A percentile compares a stretch with the other conserved stretches of the same genome.
Evolutionary conservation across 2,113 vertebrate genomes (phyloP).

Genomic region (Notiomystis cincta): DNA sequence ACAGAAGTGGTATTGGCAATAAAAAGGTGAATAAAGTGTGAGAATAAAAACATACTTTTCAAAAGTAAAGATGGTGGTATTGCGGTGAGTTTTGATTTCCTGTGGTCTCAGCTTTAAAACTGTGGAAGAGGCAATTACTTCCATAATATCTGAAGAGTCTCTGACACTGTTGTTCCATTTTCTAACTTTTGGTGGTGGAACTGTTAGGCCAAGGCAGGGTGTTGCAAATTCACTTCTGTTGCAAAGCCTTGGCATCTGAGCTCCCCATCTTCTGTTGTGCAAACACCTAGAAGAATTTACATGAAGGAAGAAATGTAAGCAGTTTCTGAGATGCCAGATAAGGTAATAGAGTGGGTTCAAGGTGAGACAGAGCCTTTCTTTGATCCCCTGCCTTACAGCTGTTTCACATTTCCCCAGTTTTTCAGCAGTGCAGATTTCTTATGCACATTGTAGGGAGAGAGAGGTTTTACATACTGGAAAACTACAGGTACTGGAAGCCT

Average conservation of each 20-base stretch:
- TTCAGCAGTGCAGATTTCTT: not conserved
- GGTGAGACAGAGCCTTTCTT: not conserved
- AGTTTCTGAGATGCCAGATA: not conserved
- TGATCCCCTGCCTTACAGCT: not conserved
- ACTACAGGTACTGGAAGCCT: not conserved
- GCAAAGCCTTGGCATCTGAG: not conserved
- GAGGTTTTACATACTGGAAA: not conserved
- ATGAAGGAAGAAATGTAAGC: not conserved
- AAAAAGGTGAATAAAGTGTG: not conserved
- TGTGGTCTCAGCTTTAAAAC: not conserved
- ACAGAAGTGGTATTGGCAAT: not conserved
- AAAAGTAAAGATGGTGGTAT: not conserved
- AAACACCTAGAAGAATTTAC: not conserved
- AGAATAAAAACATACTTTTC: not conserved
- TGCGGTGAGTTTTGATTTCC: not conserved
- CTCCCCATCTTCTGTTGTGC: not conserved
- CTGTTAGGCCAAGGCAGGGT: not conserved
- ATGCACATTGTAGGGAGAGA: fast-evolving
- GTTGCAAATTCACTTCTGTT: not conserved
- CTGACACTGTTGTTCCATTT: not conserved
- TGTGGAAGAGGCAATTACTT: not conserved
- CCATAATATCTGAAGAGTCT: not conserved
- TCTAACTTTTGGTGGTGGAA: not conserved
- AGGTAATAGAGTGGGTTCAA: not conserved
- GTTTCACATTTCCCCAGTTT: not conserved